Evolutionary conservation across 2,888 invertebrate species (phyloP), one percentile per base, ranked within the genome.

Genomic region (Harmothoe impar): DNA sequence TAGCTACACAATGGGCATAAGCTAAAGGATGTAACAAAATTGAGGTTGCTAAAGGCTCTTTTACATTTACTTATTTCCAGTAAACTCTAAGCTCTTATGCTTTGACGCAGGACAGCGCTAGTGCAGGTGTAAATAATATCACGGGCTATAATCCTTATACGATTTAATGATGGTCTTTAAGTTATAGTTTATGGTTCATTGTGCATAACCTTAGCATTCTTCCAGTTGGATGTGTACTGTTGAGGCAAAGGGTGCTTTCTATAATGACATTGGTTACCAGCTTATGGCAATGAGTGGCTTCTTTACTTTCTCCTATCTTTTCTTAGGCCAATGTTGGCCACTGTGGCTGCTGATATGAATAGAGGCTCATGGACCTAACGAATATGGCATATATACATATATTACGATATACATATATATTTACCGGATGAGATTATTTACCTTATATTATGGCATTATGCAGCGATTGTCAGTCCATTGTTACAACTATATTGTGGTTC

Each of bases 401-500:
- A 62, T 62, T n/a, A n/a, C 5, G 23, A 62, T 17, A 62, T 62
- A 62, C 17, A 77, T 77, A 77, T 77, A 77, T 86, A 86, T 86
- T 86, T 86, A 86, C 86, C 86, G 56, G 7, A 86, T 86, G 86
- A 86, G 86, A 86, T 86, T 86, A 86, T 86, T 86, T 86, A 25
- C 52, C 29, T 86, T 56, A 54, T 86, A 86, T 78, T 33, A 78
- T 86, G 52, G 86, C 29, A 52, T 54, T 86, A 52, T 54, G 52
- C 86, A 86, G 52, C 86, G 25, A 86, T 86, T 86, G 54, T 86
- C 84, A 43, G 23, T 43, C 54, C 52, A 43, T 81, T 81, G 43
- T 81, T 81, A 81, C 25, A 33, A 81, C 81, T 81, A 81, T 84
- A 52, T 54, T 86, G 54, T 29, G 17, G 31, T 25, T 56, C 84